phyloP scores from a whole-genome alignment of 2,888 invertebrate species.

The Sinotaia quadrata region DNA sequence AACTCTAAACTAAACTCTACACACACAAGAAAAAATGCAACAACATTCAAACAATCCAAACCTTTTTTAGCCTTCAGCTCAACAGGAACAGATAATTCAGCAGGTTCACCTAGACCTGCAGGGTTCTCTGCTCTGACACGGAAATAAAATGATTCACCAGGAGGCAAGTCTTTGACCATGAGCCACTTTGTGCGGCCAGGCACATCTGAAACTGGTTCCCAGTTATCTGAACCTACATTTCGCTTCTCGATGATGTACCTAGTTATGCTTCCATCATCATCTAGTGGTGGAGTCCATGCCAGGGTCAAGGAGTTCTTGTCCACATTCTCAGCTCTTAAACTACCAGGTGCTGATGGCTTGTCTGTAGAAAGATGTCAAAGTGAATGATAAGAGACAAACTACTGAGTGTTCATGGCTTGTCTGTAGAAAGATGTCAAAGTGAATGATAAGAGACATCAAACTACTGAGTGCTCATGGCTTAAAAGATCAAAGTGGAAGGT shows the following conservation, averaged over 20 bases:
- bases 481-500: no score
- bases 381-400: no score
- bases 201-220: constrained; percentile 74
- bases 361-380: constrained; percentile 24
- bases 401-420: no score
- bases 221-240: constrained; percentile 82
- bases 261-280: constrained; percentile 63
- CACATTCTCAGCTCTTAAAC: constrained; percentile 61
- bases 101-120: constrained; percentile 63
- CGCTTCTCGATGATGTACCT: constrained; percentile 68
- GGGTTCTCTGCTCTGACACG: constrained; percentile 86
- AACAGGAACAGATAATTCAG: constrained; percentile 61
- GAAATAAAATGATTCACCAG: constrained; percentile 80
- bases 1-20: neutral
- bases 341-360: constrained; percentile 58
- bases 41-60: constrained; percentile 16
- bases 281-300: constrained; percentile 68
- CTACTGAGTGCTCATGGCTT: no score
- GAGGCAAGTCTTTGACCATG: constrained; percentile 53
- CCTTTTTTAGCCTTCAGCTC: constrained; percentile 62
- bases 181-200: constrained; percentile 52
- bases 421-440: no score
- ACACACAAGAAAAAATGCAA: neutral
- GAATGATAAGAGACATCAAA: no score
- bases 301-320: constrained; percentile 61